Conservation (phyloP, 1,140 invertebrate genomes). For the Cyclina sinensis region DNA sequence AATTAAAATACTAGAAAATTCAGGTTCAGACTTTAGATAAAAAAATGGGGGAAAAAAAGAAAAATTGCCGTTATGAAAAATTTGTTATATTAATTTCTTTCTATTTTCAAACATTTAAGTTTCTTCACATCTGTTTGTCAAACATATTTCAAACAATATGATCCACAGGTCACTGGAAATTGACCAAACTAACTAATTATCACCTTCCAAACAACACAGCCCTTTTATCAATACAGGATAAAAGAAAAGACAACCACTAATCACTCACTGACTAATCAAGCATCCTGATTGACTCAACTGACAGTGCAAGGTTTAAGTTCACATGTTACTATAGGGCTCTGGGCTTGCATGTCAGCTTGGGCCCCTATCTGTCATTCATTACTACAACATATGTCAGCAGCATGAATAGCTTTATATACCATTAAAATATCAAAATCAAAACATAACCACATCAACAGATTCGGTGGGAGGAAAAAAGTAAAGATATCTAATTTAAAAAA, state of each 20-base stretch:
- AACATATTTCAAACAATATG: neutral
- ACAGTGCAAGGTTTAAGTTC: neutral
- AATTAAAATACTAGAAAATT: too few relatives aligned
- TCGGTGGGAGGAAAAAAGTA: too few relatives aligned
- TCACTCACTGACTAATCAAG: constrained; percentile 21
- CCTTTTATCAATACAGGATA: neutral
- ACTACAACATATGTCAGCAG: constrained; percentile 5
- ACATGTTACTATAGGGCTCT: neutral
- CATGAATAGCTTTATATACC: neutral
- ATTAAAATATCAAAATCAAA: too few relatives aligned
- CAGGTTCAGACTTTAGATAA: too few relatives aligned
- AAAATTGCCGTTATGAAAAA: too few relatives aligned
- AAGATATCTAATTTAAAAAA: too few relatives aligned
- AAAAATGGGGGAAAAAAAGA: too few relatives aligned
- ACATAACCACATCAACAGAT: too few relatives aligned
- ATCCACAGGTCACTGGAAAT: neutral
- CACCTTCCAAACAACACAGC: neutral
- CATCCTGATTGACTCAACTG: constrained; percentile 23
- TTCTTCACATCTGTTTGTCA: constrained; percentile 1
- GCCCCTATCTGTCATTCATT: neutral
- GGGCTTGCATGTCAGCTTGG: constrained; percentile 20
- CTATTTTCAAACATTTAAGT: too few relatives aligned
- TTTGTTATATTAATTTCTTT: too few relatives aligned
- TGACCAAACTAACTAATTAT: neutral
- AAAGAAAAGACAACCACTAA: neutral